Evolutionary conservation across 2,888 invertebrate species (phyloP).

Genomic region (Calliopum simillimum): DNA sequence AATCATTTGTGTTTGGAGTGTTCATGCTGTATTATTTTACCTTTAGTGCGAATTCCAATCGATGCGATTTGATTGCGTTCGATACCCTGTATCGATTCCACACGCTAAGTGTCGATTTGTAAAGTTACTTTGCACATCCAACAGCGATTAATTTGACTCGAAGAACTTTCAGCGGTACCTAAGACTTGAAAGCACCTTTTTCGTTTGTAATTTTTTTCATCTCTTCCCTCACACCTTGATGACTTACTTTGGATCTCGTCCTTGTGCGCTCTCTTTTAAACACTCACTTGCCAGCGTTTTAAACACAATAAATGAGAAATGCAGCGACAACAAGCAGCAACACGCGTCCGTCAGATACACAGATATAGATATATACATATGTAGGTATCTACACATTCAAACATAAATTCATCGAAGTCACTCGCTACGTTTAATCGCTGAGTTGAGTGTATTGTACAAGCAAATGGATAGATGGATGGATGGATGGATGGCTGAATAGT

Average conservation of each 20-base stretch:
- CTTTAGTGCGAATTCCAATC: no score
- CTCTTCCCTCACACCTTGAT: constrained; percentile 33
- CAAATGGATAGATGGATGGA: constrained; percentile 22
- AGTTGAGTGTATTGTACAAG: no score
- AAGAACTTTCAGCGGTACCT: not conserved
- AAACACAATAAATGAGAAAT: constrained; percentile 15
- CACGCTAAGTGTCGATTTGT: no score
- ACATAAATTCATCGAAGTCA: constrained; percentile 32
- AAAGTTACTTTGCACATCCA: no score
- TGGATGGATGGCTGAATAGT: constrained; percentile 13
- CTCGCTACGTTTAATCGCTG: constrained; percentile 40
- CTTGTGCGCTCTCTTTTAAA: constrained; percentile 15
- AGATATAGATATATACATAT: constrained; percentile 25
- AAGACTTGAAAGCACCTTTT: not conserved
- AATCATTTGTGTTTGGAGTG: no score
- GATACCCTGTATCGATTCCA: no score
- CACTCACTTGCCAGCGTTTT: not conserved
- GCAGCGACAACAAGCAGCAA: constrained; percentile 16
- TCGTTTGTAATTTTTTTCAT: constrained; percentile 8
- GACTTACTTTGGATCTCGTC: constrained; percentile 31
- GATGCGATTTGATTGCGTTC: no score
- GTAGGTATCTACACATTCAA: not conserved
- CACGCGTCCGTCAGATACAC: constrained; percentile 5
- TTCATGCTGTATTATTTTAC: no score
- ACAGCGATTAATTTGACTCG: no score